These are phyloP conservation scores for Orthonevra nobilis DNA, from an alignment of 2,888 invertebrate species.

Conservation along the genomic window DNA sequence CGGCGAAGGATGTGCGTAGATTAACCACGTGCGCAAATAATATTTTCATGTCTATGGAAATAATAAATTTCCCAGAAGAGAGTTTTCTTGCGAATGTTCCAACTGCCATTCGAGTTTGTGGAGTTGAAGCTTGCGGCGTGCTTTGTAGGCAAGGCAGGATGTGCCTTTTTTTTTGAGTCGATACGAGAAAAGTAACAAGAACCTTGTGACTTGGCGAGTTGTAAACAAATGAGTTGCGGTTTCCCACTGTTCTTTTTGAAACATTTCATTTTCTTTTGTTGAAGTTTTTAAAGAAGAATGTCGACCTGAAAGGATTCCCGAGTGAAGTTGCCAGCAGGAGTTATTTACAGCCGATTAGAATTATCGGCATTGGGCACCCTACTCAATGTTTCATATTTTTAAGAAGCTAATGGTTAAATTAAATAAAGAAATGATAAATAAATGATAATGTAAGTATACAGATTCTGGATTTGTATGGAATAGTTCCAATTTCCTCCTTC, in stretches of 20 bases:
- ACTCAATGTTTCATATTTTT: too few species aligned
- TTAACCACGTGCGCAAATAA: slow-evolving; percentile 69
- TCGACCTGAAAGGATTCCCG: too few species aligned
- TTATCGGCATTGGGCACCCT: too few species aligned
- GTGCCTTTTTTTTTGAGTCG: slow-evolving; percentile 59
- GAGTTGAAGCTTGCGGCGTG: slow-evolving; percentile 13
- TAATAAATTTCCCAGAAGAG: slow-evolving; percentile 61
- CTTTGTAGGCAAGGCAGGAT: slow-evolving; percentile 27
- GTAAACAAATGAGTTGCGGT: slow-evolving; percentile 47
- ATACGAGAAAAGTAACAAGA: slow-evolving; percentile 3
- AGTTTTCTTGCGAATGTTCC: slow-evolving; percentile 47
- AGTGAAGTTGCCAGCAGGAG: too few species aligned
- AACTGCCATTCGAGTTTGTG: neutral
- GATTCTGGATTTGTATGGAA: too few species aligned
- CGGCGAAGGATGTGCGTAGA: slow-evolving; percentile 60
- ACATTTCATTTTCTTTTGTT: neutral
- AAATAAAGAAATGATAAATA: too few species aligned
- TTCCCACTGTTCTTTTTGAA: slow-evolving; percentile 19
- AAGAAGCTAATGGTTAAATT: too few species aligned
- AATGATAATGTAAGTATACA: too few species aligned
- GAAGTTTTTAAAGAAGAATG: too few species aligned
- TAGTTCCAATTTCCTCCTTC: too few species aligned
- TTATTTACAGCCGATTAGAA: too few species aligned
- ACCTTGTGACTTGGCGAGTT: neutral
- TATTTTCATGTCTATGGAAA: slow-evolving; percentile 66